Evolutionary conservation across 2,888 invertebrate genomes (phyloP), one percentile per base, ranked within the genome.

Genomic region (Druceiella hillmani): DNA sequence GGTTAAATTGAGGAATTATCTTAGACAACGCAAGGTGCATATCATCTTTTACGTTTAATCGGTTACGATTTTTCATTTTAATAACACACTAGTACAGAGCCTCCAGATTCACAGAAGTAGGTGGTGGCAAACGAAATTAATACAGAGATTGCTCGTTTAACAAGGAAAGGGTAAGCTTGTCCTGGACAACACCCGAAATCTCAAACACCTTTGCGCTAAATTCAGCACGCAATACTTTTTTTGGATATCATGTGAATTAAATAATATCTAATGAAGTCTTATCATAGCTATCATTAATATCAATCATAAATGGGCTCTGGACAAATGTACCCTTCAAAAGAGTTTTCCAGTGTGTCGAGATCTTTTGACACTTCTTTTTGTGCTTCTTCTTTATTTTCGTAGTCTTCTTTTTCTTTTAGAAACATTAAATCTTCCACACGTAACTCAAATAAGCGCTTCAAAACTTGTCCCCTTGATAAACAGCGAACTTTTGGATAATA

Each of bases 61-160:
- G 36, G 20, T 37, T 31, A 26, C 38, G 30, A 42, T 24, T 39
- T 35, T 43, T 45, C 34, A 35, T 40, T 33, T 45, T 40, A 34
- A 37, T 44, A 25, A n/a, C 41, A 39, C 28, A 44, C 40, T 28
- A 42, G 20, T 36, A 34, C 24, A 31, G 35, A 44, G 29, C 43
- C 43, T 28, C 42, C 38, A 39, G 39, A 39, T 28, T 44, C 40
- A 35, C 44, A 40, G 26, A 47, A 45, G 36, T 46, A 41, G 14
- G 40, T 48, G 31, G 44, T 45, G 14, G 42, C 43, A 46, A 46
- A 40, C 33, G 46, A 33, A 34, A 46, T 40, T 37, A 40, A 35
- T 40, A 45, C 37, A 24, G 38, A 40, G 37, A 37, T 43, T 27
- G 43, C 41, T 43, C 33, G 37, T 32, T 41, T 42, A 29, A 36